Evolutionary conservation across 1,140 invertebrate genomes (phyloP).

Genomic region (Macrocentrus cingulum): DNA sequence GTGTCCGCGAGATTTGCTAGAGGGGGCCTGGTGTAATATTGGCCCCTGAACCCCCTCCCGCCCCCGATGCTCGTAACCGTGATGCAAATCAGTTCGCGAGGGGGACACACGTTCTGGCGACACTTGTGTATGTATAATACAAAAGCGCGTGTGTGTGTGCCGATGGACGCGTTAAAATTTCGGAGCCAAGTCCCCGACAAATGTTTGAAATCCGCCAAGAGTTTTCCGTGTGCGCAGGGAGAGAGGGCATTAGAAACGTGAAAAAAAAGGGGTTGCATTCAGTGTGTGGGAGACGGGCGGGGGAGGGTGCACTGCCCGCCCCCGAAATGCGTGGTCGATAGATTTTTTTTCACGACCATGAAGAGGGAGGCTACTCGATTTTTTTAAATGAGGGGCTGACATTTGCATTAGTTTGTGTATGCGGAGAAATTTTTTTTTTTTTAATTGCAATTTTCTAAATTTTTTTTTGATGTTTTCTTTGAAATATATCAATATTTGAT

Average conservation of each 20-base stretch:
- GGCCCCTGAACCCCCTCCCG: conserved; percentile 4
- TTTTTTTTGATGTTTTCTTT: too few species aligned
- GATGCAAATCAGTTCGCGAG: conserved; percentile 50
- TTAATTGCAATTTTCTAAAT: too few species aligned
- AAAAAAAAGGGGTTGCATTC: conserved; percentile 11
- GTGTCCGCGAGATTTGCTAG: conserved; percentile 49
- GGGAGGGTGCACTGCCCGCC: conserved; percentile 24
- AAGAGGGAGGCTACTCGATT: background rate
- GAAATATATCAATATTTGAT: too few species aligned
- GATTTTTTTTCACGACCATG: conserved; percentile 16
- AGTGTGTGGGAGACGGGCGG: background rate
- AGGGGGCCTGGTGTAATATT: conserved; percentile 42
- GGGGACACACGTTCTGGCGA: conserved; percentile 35
- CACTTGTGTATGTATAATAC: too few species aligned
- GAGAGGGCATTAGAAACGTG: conserved; percentile 5
- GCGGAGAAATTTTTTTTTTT: too few species aligned
- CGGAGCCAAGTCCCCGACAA: background rate
- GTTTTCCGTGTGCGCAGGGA: background rate
- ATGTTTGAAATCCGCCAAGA: conserved; percentile 20
- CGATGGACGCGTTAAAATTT: background rate
- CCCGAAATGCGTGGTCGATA: conserved; percentile 24
- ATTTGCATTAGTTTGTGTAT: too few species aligned
- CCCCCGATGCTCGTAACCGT: conserved; percentile 48
- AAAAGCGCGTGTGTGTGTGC: background rate
- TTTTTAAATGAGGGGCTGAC: background rate